Conservation (phyloP, 2,113 vertebrate species). For the Tenebrosternarchus preto region DNA sequence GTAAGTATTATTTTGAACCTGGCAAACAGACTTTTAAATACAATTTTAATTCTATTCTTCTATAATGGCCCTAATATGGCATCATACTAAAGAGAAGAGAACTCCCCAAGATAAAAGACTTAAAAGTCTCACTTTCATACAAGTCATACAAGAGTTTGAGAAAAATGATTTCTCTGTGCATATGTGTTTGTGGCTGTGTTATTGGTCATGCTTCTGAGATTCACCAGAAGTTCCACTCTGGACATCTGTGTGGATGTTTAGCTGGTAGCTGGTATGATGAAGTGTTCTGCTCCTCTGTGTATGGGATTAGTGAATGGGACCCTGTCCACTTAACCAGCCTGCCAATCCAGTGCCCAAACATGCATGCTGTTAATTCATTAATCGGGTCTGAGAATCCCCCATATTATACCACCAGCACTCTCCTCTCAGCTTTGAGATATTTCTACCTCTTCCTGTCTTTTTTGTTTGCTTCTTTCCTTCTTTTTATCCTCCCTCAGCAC, state of each 20-base stretch:
- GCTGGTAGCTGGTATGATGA: neutral
- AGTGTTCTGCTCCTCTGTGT: neutral
- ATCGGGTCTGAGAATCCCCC: neutral
- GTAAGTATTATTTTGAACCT: neutral
- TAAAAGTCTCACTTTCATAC: no score
- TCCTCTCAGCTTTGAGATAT: neutral
- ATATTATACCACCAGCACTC: neutral
- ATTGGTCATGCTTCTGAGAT: neutral
- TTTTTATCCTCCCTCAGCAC: constrained; percentile 19
- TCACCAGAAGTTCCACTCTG: neutral
- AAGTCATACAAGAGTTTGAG: no score
- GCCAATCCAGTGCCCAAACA: neutral
- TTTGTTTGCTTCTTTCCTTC: neutral
- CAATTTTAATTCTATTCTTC: no score
- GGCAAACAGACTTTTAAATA: no score
- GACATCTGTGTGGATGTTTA: neutral
- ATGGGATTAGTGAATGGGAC: neutral
- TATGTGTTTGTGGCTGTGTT: neutral
- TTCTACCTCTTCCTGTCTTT: neutral
- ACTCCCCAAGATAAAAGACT: no score
- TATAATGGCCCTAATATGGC: no score
- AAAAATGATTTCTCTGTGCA: neutral
- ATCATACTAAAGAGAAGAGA: no score
- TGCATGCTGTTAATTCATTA: neutral
- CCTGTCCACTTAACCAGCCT: constrained; percentile 21